Conservation (phyloP, 2,888 invertebrate species). For the Pediacus dermestoides region DNA sequence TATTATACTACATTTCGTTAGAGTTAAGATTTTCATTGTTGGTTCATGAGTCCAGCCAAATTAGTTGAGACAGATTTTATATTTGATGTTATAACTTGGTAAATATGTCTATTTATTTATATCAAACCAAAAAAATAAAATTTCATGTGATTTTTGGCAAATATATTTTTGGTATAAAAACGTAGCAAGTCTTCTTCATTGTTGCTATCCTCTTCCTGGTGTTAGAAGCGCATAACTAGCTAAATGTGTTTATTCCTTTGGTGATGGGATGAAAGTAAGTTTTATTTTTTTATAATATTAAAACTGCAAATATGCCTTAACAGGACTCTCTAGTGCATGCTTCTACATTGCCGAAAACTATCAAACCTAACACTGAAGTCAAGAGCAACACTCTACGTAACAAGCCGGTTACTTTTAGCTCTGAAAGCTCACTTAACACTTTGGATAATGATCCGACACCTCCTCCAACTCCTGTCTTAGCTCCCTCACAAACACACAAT, state of each 20-base stretch:
- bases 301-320: constrained; percentile 26
- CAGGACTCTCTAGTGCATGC: constrained; percentile 31
- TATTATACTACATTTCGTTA: no score
- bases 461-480: no score
- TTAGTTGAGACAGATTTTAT: constrained; percentile 35
- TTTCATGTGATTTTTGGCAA: constrained; percentile 44
- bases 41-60: constrained; percentile 33
- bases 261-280: constrained; percentile 18
- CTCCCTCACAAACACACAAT: no score
- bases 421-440: no score
- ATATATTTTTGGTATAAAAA: constrained; percentile 45
- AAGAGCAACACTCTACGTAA: constrained; percentile 31
- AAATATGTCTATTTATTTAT: constrained; percentile 31
- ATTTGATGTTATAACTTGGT: constrained; percentile 35
- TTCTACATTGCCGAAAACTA: constrained; percentile 41
- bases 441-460: no score
- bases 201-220: constrained; percentile 10
- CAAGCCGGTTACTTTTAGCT: no score
- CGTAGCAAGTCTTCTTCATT: constrained; percentile 21
- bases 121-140: constrained; percentile 24
- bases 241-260: constrained; percentile 16
- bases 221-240: no score
- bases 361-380: constrained; percentile 31
- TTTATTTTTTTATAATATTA: constrained; percentile 18
- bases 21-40: no score